Evolutionary conservation across 2,113 vertebrate species (phyloP), one percentile per base, ranked within the genome.

Genomic region (Pituophis catenifer): DNA sequence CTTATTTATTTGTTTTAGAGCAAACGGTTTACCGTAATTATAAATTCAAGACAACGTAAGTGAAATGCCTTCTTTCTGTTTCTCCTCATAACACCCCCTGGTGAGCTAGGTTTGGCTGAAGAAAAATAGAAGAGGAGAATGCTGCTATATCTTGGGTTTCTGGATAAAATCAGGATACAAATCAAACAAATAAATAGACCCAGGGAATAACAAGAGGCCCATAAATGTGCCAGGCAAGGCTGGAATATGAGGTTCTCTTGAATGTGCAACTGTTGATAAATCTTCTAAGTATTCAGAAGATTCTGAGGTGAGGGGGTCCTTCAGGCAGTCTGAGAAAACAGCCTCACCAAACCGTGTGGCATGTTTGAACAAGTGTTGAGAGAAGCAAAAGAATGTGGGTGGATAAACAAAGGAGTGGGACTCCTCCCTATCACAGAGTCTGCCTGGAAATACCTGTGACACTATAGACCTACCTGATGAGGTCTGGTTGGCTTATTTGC

Each of bases 341-440:
- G 48, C 44, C 9, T 52, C 21, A 24, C 17, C 89, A 85, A 86
- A n/a, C 2, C 17, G 44, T 7, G 19, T 58, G 26, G 24, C 88
- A 8, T 93, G 70, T 90, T 38, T 48, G 53, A 59, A 70, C 92
- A 90, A 58, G 88, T 58, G 8, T 26, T 58, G 57, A 4, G 58
- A 38, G 52, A 58, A 89, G 62, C 13, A 89, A 58, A 89, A 88
- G 62, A 92, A 92, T 89, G 92, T 58, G 33, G 88, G 24, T 75
- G 88, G 57, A 26, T 65, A 21, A 81, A 11, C 9, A 55, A 89
- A 50, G 38, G 17, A n/a, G 65, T 58, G 48, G n/a, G 50, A 17
- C 44, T 93, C 53, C 53, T 26, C 87, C 81, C 54, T 38, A 58
- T 59, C 48, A 50, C 21, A 54, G 81, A 58, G 15, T 8, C 55